Percentiles rank a stretch among this genome's conserved stretches.
These are phyloP conservation scores for Sorex araneus DNA, from an alignment of 2,113 vertebrate genomes.

Conservation along the genomic window DNA sequence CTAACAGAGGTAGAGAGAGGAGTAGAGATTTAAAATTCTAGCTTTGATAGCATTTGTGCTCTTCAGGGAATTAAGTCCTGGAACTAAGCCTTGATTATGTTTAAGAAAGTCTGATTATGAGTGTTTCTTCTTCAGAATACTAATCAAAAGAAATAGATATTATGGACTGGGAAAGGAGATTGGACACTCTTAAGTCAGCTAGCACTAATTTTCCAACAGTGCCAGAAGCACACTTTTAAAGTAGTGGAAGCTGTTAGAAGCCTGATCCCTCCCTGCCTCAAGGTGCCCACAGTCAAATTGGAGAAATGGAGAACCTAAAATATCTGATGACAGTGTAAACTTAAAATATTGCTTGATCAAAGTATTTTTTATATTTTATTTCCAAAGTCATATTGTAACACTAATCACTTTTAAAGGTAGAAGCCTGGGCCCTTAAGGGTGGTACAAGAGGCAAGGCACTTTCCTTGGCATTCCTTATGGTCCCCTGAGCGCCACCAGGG, in stretches of 20 bases:
- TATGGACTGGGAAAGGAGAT: neutral
- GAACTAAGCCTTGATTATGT: slow-evolving; percentile 17
- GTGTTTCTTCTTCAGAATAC: slow-evolving; percentile 62
- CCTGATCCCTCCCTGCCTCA: neutral
- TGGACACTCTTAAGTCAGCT: slow-evolving; percentile 10
- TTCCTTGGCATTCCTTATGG: too few species aligned
- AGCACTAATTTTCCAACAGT: slow-evolving; percentile 47
- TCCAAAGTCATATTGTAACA: slow-evolving; percentile 38
- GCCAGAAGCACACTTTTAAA: slow-evolving; percentile 40
- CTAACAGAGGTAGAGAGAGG: neutral
- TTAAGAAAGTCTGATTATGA: neutral
- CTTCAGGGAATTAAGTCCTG: neutral
- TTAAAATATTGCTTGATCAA: slow-evolving; percentile 37
- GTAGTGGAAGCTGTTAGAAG: neutral
- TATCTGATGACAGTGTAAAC: slow-evolving; percentile 28
- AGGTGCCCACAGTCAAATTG: neutral
- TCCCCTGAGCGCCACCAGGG: too few species aligned
- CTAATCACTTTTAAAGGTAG: neutral
- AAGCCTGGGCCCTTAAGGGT: neutral
- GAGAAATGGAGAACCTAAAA: slow-evolving; percentile 61
- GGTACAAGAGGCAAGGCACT: too few species aligned
- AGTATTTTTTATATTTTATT: slow-evolving; percentile 41
- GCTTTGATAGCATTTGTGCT: slow-evolving; percentile 44
- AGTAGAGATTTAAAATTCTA: slow-evolving; percentile 26
- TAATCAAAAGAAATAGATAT: slow-evolving; percentile 2